Evolutionary conservation across 2,888 invertebrate species (phyloP), one percentile per base, ranked within the genome.

Genomic region (Drosophila rubida): DNA sequence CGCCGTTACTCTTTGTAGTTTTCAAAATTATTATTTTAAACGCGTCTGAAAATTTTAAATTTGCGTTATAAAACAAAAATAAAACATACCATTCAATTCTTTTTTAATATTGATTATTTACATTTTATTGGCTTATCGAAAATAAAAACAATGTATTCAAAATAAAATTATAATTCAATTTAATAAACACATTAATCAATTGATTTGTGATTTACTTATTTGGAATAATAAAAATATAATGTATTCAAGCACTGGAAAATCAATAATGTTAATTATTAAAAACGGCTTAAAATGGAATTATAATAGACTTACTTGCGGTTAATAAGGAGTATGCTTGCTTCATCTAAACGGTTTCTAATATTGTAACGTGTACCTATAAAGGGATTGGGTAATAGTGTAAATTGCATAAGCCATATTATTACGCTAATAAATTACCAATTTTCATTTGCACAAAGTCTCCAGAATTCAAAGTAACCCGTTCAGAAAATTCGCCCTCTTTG

Each of bases 361-460:
- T 64, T 67, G 41, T 83, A 79, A 2, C 59, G 37, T 4, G 16
- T 11, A 1, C 69, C 88, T 88, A 42, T 4, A 59, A 62, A 19
- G 8, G 1, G 30, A 13, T 13, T 11, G 19, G 1, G 0, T n/a
- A 39, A 16, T 37, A 2, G 37, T 22, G 1, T 8, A n/a, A n/a
- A 13, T 13, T 16, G 7, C 7, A 13, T 11, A 7, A 37, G 13
- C 11, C 19, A 1, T 6, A 16, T 22, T 4, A 48, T 11, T 16
- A 30, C 35, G 1, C 3, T 2, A 8, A 4, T 1, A 8, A 11
- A 0, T 59, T 50, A 88, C 88, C 82, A 23, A 68, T 70, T 16
- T 77, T 67, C 2, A 89, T 75, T 42, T 80, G 70, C 22, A 87
- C 55, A 69, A 84, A 64, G 32, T 89, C 89, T 11, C 86, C 90